phyloP scores from a whole-genome alignment of 2,113 vertebrate genomes.

The Python bivittatus region DNA sequence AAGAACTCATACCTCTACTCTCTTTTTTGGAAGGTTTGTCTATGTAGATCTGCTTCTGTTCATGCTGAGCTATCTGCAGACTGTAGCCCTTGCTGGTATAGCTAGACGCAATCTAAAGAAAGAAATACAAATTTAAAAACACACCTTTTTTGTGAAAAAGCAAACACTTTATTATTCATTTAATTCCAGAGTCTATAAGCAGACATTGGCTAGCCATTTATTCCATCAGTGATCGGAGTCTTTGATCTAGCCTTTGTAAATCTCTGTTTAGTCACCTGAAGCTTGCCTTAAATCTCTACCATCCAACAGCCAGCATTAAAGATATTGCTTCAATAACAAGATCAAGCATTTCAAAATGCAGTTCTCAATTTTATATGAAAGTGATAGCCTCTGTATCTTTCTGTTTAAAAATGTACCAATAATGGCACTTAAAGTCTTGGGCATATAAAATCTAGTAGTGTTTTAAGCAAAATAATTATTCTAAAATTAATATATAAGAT shows the following conservation, averaged over 20 bases:
- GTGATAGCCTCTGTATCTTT: not conserved
- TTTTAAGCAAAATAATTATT: not conserved
- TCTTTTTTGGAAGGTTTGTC: conserved; percentile 60
- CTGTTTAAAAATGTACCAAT: not conserved
- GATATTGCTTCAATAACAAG: not conserved
- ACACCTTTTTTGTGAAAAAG: not conserved
- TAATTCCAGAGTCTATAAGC: not conserved
- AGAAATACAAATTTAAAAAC: not conserved
- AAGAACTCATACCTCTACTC: conserved; percentile 68
- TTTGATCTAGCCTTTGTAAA: not conserved
- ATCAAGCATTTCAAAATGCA: not conserved
- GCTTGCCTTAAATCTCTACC: not conserved
- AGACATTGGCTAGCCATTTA: not conserved
- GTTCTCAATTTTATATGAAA: not conserved
- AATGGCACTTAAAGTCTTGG: not conserved
- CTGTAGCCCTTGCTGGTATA: not conserved
- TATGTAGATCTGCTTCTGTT: conserved; percentile 53
- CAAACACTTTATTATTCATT: not conserved
- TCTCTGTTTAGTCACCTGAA: not conserved
- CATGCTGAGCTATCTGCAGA: not conserved
- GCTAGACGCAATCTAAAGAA: conserved; percentile 26
- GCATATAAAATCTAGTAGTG: not conserved
- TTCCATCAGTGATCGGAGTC: not conserved
- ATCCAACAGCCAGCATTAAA: not conserved
- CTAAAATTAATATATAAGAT: not conserved